Base-by-base conservation (phyloP, 1,140 invertebrate species). In the Venustaconcha ellipsiformis region DNA sequence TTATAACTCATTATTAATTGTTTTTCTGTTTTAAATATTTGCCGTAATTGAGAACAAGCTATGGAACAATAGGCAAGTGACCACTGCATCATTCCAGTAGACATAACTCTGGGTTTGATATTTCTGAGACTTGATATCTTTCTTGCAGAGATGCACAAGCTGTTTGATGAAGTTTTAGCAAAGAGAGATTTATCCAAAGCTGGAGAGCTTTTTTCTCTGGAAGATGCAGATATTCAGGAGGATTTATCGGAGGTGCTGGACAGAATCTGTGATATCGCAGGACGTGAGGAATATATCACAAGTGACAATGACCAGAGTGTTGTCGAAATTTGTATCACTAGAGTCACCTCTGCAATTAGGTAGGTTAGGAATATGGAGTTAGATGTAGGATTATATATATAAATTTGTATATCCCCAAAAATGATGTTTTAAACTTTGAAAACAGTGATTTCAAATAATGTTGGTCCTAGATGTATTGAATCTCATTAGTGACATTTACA, bases 301-400 rank as follows among this genome's bases (percentile, higher is more conserved):
- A 96, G 95, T 90, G 94, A 95, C 86, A 96, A 97, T 91, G 95
- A 97, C 90, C 96, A 97, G 90, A 96, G 95, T 86, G 95, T 97
- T 67, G 95, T 97, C 75, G 96, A 97, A 90, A 97, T 97, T 83
- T 96, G 95, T 90, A 94, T 97, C 56, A 96, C 95, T 1, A 90
- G 95, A 73, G 94, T 96, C 14, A 96, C 95, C 37, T 95, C 95
- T 76, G 95, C 95, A 81, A 94, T 97, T 66, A 92, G 93, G 93
- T 93, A 88, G 74, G 78, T 78, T 18, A 30, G 30, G 26, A 5
- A 48, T 48, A 48, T 48, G 6, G 37, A 8, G 4, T 48, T 48
- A 6, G 11, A 48, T 48, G 37, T 48, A 48, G 37, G 37, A 6
- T 48, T 48, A 48, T 48, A 48, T 48, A 48, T 8, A 48, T 6